Conservation (phyloP, 1,140 invertebrate species). For the Plodia interpunctella region DNA sequence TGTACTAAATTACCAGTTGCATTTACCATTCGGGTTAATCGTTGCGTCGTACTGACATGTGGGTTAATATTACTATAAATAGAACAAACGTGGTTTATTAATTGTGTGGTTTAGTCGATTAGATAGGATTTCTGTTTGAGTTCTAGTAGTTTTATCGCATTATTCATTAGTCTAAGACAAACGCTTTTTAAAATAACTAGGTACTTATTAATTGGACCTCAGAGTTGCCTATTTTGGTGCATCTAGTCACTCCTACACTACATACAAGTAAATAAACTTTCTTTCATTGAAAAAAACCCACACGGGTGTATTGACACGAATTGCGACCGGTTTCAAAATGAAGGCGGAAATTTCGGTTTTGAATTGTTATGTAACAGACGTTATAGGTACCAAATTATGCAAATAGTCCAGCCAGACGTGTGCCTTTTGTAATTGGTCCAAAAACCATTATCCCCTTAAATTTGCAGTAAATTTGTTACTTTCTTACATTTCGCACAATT, state of each 20-base stretch:
- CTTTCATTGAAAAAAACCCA: conserved; percentile 66
- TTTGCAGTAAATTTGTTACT: no score
- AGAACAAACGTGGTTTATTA: background rate
- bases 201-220: background rate
- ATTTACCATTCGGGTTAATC: conserved; percentile 4
- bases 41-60: background rate
- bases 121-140: background rate
- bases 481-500: no score
- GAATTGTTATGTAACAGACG: conserved; percentile 44
- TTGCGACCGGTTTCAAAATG: conserved; percentile 64
- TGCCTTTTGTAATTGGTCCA: no score
- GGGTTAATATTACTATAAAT: background rate
- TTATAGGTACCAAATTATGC: conserved; percentile 20
- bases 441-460: no score
- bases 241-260: conserved; percentile 34
- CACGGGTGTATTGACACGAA: conserved; percentile 56
- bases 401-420: background rate
- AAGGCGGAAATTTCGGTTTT: conserved; percentile 53
- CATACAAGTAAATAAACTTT: conserved; percentile 48
- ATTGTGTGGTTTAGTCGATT: background rate
- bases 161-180: background rate
- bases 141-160: background rate
- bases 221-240: conserved; percentile 24
- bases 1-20: background rate
- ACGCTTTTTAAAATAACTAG: background rate